phyloP scores from a whole-genome alignment of 2,888 invertebrate species.

The Rhamphomyia laevipes region DNA sequence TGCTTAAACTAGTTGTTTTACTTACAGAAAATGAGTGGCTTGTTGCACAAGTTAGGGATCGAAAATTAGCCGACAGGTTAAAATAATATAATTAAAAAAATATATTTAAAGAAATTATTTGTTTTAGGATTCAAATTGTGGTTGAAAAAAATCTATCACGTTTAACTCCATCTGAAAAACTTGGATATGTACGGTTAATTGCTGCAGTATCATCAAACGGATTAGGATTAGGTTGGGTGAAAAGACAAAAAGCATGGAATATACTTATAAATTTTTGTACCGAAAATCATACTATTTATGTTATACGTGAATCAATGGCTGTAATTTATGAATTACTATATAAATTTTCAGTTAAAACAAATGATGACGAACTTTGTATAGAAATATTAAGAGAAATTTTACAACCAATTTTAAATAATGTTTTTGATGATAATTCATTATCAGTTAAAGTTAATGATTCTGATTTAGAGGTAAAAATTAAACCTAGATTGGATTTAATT shows the following conservation, averaged over 20 bases:
- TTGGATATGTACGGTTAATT: slow-evolving; percentile 54
- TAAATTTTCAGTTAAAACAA: slow-evolving; percentile 35
- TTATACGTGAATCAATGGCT: slow-evolving; percentile 52
- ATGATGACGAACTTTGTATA: slow-evolving; percentile 42
- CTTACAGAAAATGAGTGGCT: slow-evolving; percentile 46
- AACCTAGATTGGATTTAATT: slow-evolving; percentile 46
- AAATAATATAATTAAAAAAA: neutral
- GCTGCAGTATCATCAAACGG: slow-evolving; percentile 47
- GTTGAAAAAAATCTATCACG: slow-evolving; percentile 19
- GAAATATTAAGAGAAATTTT: slow-evolving; percentile 45
- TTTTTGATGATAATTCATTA: slow-evolving; percentile 34
- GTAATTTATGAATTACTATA: slow-evolving; percentile 50
- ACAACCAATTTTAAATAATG: slow-evolving; percentile 45
- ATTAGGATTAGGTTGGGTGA: slow-evolving; percentile 53
- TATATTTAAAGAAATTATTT: neutral
- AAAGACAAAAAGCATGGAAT: slow-evolving; percentile 50
- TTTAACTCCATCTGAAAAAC: slow-evolving; percentile 48
- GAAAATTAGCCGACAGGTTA: slow-evolving; percentile 27
- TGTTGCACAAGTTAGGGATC: slow-evolving; percentile 45
- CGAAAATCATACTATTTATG: slow-evolving; percentile 57
- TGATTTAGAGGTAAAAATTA: slow-evolving; percentile 41
- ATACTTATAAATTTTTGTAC: slow-evolving; percentile 51
- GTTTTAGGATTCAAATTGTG: slow-evolving; percentile 22
- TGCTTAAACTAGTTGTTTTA: slow-evolving; percentile 49
- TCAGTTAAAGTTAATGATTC: slow-evolving; percentile 39